Base-by-base conservation (phyloP, 2,113 vertebrate genomes). In the Pantherophis guttatus region DNA sequence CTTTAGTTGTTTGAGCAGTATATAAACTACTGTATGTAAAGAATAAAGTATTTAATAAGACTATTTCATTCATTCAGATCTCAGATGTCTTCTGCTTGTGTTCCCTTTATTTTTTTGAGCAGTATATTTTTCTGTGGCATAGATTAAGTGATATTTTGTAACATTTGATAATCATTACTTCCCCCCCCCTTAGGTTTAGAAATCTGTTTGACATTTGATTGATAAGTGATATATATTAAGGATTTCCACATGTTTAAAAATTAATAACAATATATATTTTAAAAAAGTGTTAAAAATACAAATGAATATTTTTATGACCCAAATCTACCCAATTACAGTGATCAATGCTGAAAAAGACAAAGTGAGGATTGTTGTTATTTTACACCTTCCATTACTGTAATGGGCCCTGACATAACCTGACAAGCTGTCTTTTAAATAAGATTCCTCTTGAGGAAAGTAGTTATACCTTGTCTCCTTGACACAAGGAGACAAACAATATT, bases 331-430 rank as follows among this genome's bases (percentile, higher is more conserved):
- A 55, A n/a, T 86, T n/a, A 50, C 55, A 92, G 50, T 53, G 23
- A 50, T 86, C 26, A 54, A 1, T 88, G 86, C 70, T 19, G 21
- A 58, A 90, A 50, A 89, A 88, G 15, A 50, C 17, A 85, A 70
- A 88, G 52, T 0, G 0, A 95, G 75, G 88, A 52, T 33, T 91
- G 94, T 81, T 93, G 94, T 86, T 89, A 33, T 24, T 94, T 97
- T 97, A 91, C 58, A 94, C 92, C 15, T 92, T 62, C 94, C 92
- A 93, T 57, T 95, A 94, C 93, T 87, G 59, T 94, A 89, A 96
- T 65, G 0, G 0, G 54, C 91, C 58, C 24, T 96, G 90, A 91
- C 91, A 85, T 91, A 93, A 96, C 95, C 94, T 92, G 95, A 94
- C 94, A 95, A 95, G 95, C 65, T 86, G 39, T 93, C 90, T 95